A percentile compares a stretch with the other conserved stretches of the same genome.
These are phyloP conservation scores for Calidris pugnax DNA, from an alignment of 2,113 vertebrate species.

Conservation along the genomic window DNA sequence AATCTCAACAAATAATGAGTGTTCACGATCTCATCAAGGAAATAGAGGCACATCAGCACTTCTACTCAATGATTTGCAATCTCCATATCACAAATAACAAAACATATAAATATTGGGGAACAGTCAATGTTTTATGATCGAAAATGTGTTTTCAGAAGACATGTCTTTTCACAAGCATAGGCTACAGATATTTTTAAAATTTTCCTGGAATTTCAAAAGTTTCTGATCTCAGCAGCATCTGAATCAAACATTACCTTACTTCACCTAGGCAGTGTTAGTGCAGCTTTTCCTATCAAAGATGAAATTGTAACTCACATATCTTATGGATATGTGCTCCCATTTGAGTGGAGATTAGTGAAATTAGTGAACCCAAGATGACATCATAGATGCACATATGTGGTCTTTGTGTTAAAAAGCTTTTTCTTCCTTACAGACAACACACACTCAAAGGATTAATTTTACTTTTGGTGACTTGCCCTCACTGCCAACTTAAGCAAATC, in stretches of 20 bases:
- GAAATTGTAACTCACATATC: background rate
- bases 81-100: background rate
- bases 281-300: background rate
- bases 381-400: rapidly evolving
- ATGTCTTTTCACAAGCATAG: background rate
- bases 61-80: background rate
- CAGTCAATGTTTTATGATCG: background rate
- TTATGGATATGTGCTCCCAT: background rate
- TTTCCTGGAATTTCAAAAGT: background rate
- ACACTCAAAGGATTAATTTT: background rate
- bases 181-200: background rate
- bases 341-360: background rate
- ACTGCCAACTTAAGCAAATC: background rate
- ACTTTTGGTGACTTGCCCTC: background rate
- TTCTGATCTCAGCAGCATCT: background rate
- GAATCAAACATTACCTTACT: background rate
- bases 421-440: background rate
- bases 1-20: background rate
- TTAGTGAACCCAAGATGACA: background rate
- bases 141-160: background rate
- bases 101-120: background rate
- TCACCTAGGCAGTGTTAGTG: background rate
- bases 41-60: background rate
- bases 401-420: background rate
- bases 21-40: background rate